phyloP scores from a whole-genome alignment of 1,140 invertebrate genomes.

The Micrasema longulum region DNA sequence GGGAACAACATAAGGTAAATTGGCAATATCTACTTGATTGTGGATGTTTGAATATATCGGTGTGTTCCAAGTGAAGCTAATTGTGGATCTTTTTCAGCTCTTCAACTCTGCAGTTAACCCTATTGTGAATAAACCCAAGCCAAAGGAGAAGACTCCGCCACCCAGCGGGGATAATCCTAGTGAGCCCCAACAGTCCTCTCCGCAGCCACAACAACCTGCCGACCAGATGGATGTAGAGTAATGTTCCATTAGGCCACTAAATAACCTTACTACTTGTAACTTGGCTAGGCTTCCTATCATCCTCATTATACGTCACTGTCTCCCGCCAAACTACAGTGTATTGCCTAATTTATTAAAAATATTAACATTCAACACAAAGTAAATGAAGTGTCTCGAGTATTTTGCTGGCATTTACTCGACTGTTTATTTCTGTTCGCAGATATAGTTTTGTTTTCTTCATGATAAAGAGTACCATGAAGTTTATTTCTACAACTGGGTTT shows the following conservation, averaged over 20 bases:
- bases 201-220: too few species aligned
- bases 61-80: background rate
- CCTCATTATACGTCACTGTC: conserved; percentile 10
- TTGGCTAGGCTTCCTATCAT: conserved; percentile 35
- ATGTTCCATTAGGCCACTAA: conserved; percentile 43
- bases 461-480: too few species aligned
- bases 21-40: background rate
- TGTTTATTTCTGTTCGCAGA: too few species aligned
- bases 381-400: too few species aligned
- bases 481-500: too few species aligned
- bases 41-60: background rate
- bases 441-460: too few species aligned
- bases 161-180: conserved; percentile 62
- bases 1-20: conserved; percentile 30
- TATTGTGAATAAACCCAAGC: conserved; percentile 88
- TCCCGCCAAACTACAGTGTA: too few species aligned
- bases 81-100: conserved; percentile 61
- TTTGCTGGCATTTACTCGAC: too few species aligned
- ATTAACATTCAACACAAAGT: too few species aligned
- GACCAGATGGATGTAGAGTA: conserved; percentile 67
- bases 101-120: conserved; percentile 79
- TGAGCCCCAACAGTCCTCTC: conserved; percentile 52
- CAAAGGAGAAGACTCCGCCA: conserved; percentile 74
- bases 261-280: conserved; percentile 27
- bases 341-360: too few species aligned